phyloP scores from a whole-genome alignment of 1,140 invertebrate species.

The Sinella curviseta region DNA sequence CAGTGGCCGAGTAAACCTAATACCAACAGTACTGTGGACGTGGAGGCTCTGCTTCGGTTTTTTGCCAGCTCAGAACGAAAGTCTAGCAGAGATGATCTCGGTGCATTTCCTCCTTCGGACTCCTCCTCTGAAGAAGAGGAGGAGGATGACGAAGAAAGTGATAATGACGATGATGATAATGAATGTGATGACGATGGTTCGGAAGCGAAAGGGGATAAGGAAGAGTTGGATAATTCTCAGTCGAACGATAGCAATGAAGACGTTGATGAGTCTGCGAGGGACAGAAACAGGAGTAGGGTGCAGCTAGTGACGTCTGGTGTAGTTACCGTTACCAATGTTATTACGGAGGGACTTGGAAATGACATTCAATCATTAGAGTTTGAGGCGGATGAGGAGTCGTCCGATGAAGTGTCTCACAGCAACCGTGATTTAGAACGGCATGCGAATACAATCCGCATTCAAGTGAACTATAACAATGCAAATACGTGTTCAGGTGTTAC shows the following conservation, averaged over 20 bases:
- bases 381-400: constrained; percentile 29
- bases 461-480: constrained; percentile 27
- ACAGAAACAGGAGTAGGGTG: constrained; percentile 13
- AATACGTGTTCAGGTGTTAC: no score
- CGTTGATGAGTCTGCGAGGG: not conserved
- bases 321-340: constrained; percentile 31
- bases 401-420: constrained; percentile 7
- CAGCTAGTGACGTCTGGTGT: constrained; percentile 22
- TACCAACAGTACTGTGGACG: not conserved
- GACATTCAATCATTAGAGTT: constrained; percentile 34
- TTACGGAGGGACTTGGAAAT: not conserved
- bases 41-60: no score
- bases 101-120: no score
- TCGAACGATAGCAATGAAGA: not conserved
- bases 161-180: not conserved
- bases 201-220: not conserved
- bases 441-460: constrained; percentile 36
- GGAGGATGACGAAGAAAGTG: not conserved
- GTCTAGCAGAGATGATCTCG: no score
- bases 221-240: not conserved
- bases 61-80: no score
- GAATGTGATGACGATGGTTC: not conserved
- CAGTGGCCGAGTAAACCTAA: constrained; percentile 21
- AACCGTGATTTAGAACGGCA: constrained; percentile 10
- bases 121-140: not conserved